Percentiles rank a stretch among this genome's conserved stretches.
These are phyloP conservation scores for Rhodeus uyekii DNA, from an alignment of 2,797 vertebrate genomes.

Conservation along the genomic window DNA sequence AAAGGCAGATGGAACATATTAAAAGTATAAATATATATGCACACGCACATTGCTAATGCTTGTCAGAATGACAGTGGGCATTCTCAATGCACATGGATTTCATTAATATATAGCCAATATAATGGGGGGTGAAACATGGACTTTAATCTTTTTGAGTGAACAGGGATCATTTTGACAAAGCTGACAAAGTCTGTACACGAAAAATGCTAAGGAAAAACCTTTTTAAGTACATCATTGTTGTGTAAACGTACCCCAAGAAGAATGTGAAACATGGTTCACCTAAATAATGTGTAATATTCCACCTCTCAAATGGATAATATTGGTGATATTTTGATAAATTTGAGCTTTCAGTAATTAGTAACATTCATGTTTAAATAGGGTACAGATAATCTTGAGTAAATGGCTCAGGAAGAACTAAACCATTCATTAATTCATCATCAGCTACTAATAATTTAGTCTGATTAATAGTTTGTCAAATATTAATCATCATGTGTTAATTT, in stretches of 20 bases:
- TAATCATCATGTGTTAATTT: background rate
- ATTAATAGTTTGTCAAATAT: too few species aligned
- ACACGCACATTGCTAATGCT: slow-evolving; percentile 42
- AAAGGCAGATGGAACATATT: slow-evolving; percentile 66
- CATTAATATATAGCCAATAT: too few species aligned
- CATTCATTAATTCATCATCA: background rate
- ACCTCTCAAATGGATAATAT: too few species aligned
- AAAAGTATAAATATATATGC: slow-evolving; percentile 37
- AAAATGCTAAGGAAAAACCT: too few species aligned
- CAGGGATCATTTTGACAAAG: too few species aligned
- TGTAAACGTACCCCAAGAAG: too few species aligned
- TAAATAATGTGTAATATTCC: background rate
- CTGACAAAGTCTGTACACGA: too few species aligned
- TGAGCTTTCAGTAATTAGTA: background rate
- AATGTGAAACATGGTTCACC: background rate
- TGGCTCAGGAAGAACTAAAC: background rate
- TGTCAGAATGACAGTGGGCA: slow-evolving; percentile 58
- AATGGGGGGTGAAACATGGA: too few species aligned
- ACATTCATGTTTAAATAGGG: background rate
- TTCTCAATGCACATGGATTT: slow-evolving; percentile 59
- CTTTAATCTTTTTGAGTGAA: too few species aligned
- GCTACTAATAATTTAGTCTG: background rate
- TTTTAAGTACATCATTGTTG: too few species aligned
- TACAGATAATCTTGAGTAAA: background rate
- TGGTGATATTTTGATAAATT: background rate